These are phyloP conservation scores for Tipula vernalis DNA, from an alignment of 2,888 invertebrate genomes.

Conservation along the genomic window DNA sequence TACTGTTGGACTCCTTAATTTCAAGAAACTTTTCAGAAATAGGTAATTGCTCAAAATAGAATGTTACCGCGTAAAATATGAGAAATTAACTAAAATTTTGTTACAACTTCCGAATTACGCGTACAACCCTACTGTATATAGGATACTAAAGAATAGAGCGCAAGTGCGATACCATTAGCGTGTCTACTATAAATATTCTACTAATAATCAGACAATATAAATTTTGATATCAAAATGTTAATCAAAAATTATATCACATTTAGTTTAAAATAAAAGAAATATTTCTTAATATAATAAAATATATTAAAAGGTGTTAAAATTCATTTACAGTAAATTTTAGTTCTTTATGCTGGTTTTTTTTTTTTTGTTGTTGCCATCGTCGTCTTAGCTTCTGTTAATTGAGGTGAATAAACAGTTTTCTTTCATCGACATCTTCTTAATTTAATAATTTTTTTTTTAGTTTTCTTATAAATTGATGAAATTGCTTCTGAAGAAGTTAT, in stretches of 20 bases:
- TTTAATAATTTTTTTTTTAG: not conserved
- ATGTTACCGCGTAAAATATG: too few relatives aligned
- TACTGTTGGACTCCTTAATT: too few relatives aligned
- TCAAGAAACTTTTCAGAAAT: too few relatives aligned
- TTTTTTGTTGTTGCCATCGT: not conserved
- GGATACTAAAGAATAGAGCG: too few relatives aligned
- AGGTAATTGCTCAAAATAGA: too few relatives aligned
- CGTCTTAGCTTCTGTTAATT: not conserved
- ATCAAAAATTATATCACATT: not conserved
- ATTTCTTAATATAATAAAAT: not conserved
- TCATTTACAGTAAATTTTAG: not conserved
- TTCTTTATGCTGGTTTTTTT: not conserved
- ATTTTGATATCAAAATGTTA: not conserved
- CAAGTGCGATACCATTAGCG: too few relatives aligned
- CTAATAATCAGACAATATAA: too few relatives aligned
- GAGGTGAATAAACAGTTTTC: conserved; percentile 4
- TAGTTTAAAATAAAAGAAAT: not conserved
- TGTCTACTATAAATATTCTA: too few relatives aligned
- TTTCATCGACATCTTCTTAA: not conserved
- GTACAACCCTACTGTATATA: too few relatives aligned
- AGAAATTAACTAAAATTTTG: too few relatives aligned
- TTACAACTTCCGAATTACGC: too few relatives aligned
- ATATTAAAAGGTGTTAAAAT: not conserved
- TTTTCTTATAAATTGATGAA: not conserved
- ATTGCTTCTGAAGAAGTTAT: not conserved